A percentile compares a stretch with the other conserved stretches of the same genome.
Conservation (phyloP, 2,797 vertebrate species). For the Pangasius krempfi region DNA sequence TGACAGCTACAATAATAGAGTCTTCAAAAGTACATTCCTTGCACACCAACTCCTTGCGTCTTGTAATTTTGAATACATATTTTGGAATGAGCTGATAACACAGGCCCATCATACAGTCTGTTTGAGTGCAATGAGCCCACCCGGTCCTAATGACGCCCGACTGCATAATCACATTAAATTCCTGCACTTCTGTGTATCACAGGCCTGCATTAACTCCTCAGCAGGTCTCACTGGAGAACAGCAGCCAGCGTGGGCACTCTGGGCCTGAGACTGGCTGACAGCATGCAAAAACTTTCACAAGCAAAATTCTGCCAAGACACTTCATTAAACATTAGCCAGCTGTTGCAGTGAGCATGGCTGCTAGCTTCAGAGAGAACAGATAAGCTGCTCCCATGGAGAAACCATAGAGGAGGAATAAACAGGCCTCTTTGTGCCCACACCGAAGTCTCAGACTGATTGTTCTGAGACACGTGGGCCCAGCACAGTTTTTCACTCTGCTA, state of each 20-base stretch:
- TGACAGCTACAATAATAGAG: not conserved
- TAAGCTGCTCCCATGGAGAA: conserved; percentile 35
- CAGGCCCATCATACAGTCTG: conserved; percentile 67
- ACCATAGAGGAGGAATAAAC: conserved; percentile 26
- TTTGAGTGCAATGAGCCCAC: conserved; percentile 60
- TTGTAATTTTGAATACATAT: conserved; percentile 2
- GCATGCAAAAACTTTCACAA: conserved; percentile 43
- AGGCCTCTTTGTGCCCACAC: conserved; percentile 25
- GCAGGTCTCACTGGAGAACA: conserved; percentile 38
- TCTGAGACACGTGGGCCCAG: conserved; percentile 16
- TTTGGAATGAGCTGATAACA: conserved; percentile 28
- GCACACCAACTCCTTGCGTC: not conserved
- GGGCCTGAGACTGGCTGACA: conserved; percentile 44
- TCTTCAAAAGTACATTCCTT: not conserved
- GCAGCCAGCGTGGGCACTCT: conserved; percentile 38
- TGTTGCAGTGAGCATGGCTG: conserved; percentile 45
- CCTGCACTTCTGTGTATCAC: conserved; percentile 40
- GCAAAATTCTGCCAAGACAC: conserved; percentile 54
- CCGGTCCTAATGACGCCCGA: conserved; percentile 48
- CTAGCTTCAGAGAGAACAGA: conserved; percentile 45
- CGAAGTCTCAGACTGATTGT: conserved; percentile 34
- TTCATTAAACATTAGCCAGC: conserved; percentile 63
- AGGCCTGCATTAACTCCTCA: conserved; percentile 49
- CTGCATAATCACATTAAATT: conserved; percentile 46
- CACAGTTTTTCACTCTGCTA: conserved; percentile 16